Base-by-base conservation (phyloP, 1,140 invertebrate species). In the Neodiprion virginianus region DNA sequence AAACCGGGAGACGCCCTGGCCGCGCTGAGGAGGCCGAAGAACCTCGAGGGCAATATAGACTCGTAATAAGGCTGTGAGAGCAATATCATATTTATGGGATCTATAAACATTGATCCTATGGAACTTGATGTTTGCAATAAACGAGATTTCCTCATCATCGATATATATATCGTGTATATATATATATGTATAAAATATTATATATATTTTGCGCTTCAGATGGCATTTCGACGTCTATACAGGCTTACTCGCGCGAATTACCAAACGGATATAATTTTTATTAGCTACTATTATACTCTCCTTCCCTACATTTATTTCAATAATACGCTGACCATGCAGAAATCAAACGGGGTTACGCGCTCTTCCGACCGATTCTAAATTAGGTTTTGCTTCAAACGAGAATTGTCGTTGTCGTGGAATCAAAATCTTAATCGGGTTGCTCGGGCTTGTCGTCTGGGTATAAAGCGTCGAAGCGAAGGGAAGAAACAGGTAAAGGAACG, bases 91-190 rank as follows among this genome's bases (percentile, higher is more conserved):
- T 79, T 79, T 79, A 79, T 73, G 67, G 67, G 50, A 48, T 28
- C 17, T 21, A 69, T 76, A 78, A 76, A 67, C 71, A 73, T 76
- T 69, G 72, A 76, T 67, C 74, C 50, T 61, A 65, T 74, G 70
- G 61, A 69, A 74, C 67, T 77, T 77, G 67, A 77, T 77, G 76
- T 50, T 74, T 70, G 68, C 76, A 74, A 79, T 79, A 77, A 74
- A 74, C 71, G 50, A 68, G 70, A 75, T 79, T 79, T 72, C 67
- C 70, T 73, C 49, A 71, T 65, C 48, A 75, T 75, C 74, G 67
- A 75, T 68, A 73, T 23, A 73, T 23, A 40, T 40, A 40, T 21
- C 17, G 17, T 21, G 17, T 48, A 49, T 48, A 48, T 70, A 67
- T n/a, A 21, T 40, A 40, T 40, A 40, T 40, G 5, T 40, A 40